Base-by-base conservation (phyloP, 2,113 vertebrate genomes). In the Parus major region DNA sequence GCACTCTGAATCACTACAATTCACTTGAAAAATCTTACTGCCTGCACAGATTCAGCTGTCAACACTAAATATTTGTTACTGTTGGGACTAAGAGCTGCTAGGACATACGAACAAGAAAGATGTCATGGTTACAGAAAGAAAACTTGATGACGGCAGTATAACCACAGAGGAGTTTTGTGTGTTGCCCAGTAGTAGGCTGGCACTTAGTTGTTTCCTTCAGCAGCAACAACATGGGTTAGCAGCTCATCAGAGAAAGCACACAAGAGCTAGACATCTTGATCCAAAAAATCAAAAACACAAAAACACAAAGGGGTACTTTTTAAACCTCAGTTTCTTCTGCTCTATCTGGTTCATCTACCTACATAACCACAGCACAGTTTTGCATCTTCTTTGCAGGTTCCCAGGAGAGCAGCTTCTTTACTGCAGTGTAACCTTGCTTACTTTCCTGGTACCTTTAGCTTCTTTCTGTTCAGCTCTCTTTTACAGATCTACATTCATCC, bases 261-360 rank as follows among this genome's bases (percentile, higher is more conserved):
- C 18, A 52, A 55, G 57, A 92, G 29, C 49, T 82, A 94, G 66
- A 93, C 5, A 5, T 57, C 33, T 25, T 82, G 81, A 93, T 94
- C 83, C 55, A 96, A 95, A 96, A 94, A 31, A 83, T 42, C 57
- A 63, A 90, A 92, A 39, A 61, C 7, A 17, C 36, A 35, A 35
- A 86, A 90, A 73, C 61, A 3, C 50, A 87, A 84, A 75, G 7
- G 60, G 65, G 76, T 89, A 59, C 47, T 92, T 95, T 96, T 93
- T 84, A n/a, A 93, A 92, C 88, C 77, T 95, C 77, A 82, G 35
- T 76, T 93, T 94, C 88, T 96, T 92, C 95, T 94, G 57, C 83
- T 90, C 93, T 96, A 92, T 96, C 73, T 39, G 39, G 11, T 39
- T 39, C 39, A 39, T 39, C 39, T 39, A 76, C 65, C 72, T 60